Base-by-base conservation (phyloP, 2,797 vertebrate genomes). In the Sebastes matsubarae region DNA sequence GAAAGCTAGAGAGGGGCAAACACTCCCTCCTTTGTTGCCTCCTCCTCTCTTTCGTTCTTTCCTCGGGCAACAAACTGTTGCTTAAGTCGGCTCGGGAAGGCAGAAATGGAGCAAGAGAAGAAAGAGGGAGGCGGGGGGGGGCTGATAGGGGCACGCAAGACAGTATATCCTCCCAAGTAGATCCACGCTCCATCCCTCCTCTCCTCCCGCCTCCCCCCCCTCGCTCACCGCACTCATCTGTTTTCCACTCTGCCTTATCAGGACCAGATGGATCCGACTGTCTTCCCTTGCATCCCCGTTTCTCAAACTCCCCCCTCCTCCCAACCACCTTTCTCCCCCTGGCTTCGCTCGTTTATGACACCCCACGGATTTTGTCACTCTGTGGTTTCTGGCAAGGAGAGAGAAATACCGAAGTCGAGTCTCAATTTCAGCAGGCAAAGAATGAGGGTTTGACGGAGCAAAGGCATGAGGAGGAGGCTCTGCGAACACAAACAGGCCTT, bases 281-380 rank as follows among this genome's bases (percentile, higher is more conserved):
- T 96, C 96, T 96, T 96, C 93, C 90, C 95, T 96, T 95, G 93
- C 96, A 96, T 96, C 95, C 92, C 93, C 11, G 12, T 87, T 83
- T 73, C 72, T 75, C 82, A 66, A 66, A 38, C 63, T 2, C 79
- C 29, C 63, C 54, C 34, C 22, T 36, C 59, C 88, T 94, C 94
- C 94, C 91, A 91, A 88, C 88, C 90, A 90, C 88, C 96, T 96
- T 96, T 95, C 82, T 84, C 82, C 90, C 87, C 87, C 87, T 70
- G 88, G 91, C 91, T 93, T 88, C 75, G 80, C 87, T 94, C 91
- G 77, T 90, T 96, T 95, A 97, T 96, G 95, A 97, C 96, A 96
- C 96, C 96, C 95, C 95, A 94, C 93, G 93, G 96, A 97, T 97
- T 97, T 96, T 97, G 97, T 98, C 98, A 97, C 96, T 96, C 93